Evolutionary conservation across 2,113 vertebrate genomes (phyloP).

Genomic region (Pyxicephalus adspersus): DNA sequence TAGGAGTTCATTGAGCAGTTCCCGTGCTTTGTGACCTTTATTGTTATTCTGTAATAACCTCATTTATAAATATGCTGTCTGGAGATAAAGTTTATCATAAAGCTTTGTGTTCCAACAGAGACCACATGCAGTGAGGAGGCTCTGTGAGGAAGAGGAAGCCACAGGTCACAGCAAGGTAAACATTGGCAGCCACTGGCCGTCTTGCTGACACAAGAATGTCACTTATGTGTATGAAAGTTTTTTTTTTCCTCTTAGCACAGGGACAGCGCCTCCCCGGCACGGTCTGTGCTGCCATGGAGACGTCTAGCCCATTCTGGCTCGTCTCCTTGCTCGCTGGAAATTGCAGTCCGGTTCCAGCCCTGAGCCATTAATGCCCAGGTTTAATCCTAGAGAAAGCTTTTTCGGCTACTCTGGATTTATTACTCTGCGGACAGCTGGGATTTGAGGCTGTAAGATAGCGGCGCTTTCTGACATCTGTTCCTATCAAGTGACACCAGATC

Average conservation of each 20-base stretch:
- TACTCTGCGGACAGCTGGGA: background rate
- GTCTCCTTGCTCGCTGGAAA: background rate
- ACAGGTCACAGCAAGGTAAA: conserved; percentile 17
- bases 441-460: background rate
- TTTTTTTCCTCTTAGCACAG: background rate
- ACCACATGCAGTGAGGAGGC: too few relatives aligned
- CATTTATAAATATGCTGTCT: too few relatives aligned
- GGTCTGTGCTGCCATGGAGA: conserved; percentile 29
- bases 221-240: conserved; percentile 22
- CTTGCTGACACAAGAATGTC: background rate
- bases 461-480: too few relatives aligned
- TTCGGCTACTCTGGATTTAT: background rate
- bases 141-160: background rate
- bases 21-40: too few relatives aligned
- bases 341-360: conserved; percentile 1
- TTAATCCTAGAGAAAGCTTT: background rate
- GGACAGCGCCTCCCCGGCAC: conserved; percentile 1
- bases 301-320: background rate
- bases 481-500: too few relatives aligned
- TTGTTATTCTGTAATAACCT: too few relatives aligned
- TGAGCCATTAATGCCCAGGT: background rate
- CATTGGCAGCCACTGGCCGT: too few relatives aligned
- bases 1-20: too few relatives aligned
- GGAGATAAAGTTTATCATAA: too few relatives aligned
- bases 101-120: too few relatives aligned